Base-by-base conservation (phyloP, 2,888 invertebrate genomes). In the Kryphioiulus occultus region DNA sequence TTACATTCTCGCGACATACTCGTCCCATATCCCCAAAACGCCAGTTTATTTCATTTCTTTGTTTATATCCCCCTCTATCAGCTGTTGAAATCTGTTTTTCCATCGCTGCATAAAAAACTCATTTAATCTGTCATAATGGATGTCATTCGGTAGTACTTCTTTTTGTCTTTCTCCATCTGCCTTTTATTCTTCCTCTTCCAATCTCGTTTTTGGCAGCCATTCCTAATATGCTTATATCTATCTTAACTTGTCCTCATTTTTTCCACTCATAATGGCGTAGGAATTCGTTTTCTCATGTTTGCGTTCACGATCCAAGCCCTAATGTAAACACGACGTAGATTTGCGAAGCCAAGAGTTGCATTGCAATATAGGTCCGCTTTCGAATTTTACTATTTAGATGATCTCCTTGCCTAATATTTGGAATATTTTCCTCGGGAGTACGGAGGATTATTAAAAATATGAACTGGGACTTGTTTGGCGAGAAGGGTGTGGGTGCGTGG, bases 71-170 rank as follows among this genome's bases (percentile, higher is more conserved):
- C 26, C 68, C 26, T 68, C 68, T 68, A 68, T 68, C 68, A 68
- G 26, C 68, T 68, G 68, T 26, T 68, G 68, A 68, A 68, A 68
- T 68, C 68, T 53, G 53, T n/a, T 68, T 68, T 68, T 68, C 68
- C 68, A 68, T n/a, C 68, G 68, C 26, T 68, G 68, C 26, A 68
- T 68, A 68, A 68, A 68, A 68, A 68, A 68, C 22, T 68, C 68
- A 53, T 53, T 53, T 53, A 53, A 53, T 53, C 53, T 53, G n/a
- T 53, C 53, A 53, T 53, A 53, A 53, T 53, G 53, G 53, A 53
- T 53, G 53, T 53, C 53, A n/a, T 53, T 53, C 53, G 53, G 53
- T 53, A 53, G 53, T 53, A 53, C n/a, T 53, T 53, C 53, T 5
- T n/a, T 53, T 53, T 53, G 53, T n/a, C n/a, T 53, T 68, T 26